Evolutionary conservation across 1,140 invertebrate genomes (phyloP).

Genomic region (Zelostemma sp.): DNA sequence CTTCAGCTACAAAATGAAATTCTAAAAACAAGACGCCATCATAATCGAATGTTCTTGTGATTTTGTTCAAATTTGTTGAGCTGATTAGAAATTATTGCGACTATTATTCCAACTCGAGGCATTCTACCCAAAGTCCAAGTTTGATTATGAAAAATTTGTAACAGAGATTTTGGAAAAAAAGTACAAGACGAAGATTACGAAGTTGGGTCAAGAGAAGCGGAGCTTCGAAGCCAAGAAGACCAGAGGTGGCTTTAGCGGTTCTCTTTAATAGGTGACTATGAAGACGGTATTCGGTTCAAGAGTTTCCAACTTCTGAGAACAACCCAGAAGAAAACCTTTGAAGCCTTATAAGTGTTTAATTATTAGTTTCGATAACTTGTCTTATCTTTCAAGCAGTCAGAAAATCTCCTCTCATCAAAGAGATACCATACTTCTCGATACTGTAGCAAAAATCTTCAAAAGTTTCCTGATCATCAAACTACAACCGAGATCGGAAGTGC

Average conservation of each 20-base stretch:
- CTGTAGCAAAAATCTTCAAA: too few species aligned
- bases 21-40: too few species aligned
- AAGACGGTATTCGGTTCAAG: constrained; percentile 44
- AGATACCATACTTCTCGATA: constrained; percentile 18
- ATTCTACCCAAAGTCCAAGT: too few species aligned
- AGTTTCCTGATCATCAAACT: too few species aligned
- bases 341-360: constrained; percentile 53
- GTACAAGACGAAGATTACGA: not conserved
- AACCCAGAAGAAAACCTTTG: constrained; percentile 39
- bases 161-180: too few species aligned
- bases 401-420: constrained; percentile 39
- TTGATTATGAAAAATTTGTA: too few species aligned
- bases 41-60: too few species aligned
- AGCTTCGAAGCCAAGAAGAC: constrained; percentile 16
- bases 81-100: too few species aligned
- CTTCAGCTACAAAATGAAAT: too few species aligned
- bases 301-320: constrained; percentile 46
- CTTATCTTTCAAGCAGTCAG: constrained; percentile 40
- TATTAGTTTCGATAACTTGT: constrained; percentile 49
- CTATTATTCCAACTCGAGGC: too few species aligned
- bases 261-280: constrained; percentile 20
- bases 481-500: too few species aligned
- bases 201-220: constrained; percentile 23
- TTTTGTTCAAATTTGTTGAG: too few species aligned
- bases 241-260: constrained; percentile 21